These are phyloP conservation scores for Cheilosia vernalis DNA, from an alignment of 2,888 invertebrate genomes.

Conservation along the genomic window DNA sequence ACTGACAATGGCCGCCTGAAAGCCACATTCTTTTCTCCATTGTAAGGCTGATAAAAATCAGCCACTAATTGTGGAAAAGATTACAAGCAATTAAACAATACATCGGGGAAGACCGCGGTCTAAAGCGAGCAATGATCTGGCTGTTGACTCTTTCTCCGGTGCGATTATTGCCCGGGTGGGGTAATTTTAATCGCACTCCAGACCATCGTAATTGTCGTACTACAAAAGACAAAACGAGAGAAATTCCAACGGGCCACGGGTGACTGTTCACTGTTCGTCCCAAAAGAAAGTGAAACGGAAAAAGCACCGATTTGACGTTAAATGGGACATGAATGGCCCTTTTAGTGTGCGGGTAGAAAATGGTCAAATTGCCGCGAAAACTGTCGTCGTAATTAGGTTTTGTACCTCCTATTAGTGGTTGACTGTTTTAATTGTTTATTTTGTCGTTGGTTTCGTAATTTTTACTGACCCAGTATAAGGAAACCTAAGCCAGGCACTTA, in stretches of 20 bases:
- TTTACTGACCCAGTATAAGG: constrained; percentile 11
- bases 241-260: constrained; percentile 17
- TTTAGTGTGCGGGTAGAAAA: constrained; percentile 8
- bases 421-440: constrained; percentile 22
- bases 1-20: constrained; percentile 17
- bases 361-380: constrained; percentile 21
- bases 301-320: constrained; percentile 18
- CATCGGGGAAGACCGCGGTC: not conserved
- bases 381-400: constrained; percentile 42
- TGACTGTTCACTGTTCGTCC: not conserved
- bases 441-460: constrained; percentile 32
- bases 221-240: constrained; percentile 35
- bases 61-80: constrained; percentile 15
- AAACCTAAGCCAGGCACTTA: not conserved
- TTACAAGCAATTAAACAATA: constrained; percentile 45
- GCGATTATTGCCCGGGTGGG: constrained; percentile 31
- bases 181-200: constrained; percentile 35
- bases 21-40: constrained; percentile 20
- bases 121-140: constrained; percentile 39
- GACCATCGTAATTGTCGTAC: constrained; percentile 23
- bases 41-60: constrained; percentile 45
- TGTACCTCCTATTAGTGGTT: not conserved
- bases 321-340: constrained; percentile 9
- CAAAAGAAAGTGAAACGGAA: constrained; percentile 51
- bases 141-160: constrained; percentile 33